Base-by-base conservation (phyloP, 2,113 vertebrate genomes). In the Paratilapia polleni region DNA sequence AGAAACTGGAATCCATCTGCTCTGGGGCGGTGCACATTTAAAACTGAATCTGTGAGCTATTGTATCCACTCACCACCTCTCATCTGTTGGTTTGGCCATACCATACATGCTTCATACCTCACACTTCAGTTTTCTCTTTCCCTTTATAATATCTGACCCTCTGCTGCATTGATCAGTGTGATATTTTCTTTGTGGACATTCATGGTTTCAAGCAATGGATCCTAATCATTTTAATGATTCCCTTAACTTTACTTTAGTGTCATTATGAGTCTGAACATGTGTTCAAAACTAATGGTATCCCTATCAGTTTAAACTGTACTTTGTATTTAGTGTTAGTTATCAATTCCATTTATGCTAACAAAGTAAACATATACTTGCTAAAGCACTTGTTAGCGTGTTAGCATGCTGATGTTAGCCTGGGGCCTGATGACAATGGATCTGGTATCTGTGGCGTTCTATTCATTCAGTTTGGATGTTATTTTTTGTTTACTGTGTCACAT, bases 1-100 rank as follows among this genome's bases (percentile, higher is more conserved):
- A 62, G 73, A 89, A 80, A 54, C 76, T 89, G 61, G 57, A 70
- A 75, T 77, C 58, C 66, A 85, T 91, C 78, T 79, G 63, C 66
- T 88, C 66, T 80, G 43, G 10, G 36, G 73, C 1, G 1, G 56
- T 31, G 26, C 5, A 22, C 58, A 64, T 54, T 61, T 24, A 61
- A 75, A 82, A 61, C 47, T n/a, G 26, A 59, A 83, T 78, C 36
- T 59, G 31, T 74, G 31, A 82, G 76, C 19, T 8, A 24, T 58
- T 61, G 24, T 36, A 43, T 49, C 31, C 41, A 70, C 54, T 74
- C 13, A 6, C 31, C 49, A 24, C 11, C 56, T 34, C 20, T 15
- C 24, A 28, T 68, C 19, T 81, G 60, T 59, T 63, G 41, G 24
- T 47, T 78, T 14, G 20, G 63, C 52, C 60, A 63, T 49, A 20